These are phyloP conservation scores for Microtus pennsylvanicus DNA, from an alignment of 2,113 vertebrate species.

Conservation along the genomic window DNA sequence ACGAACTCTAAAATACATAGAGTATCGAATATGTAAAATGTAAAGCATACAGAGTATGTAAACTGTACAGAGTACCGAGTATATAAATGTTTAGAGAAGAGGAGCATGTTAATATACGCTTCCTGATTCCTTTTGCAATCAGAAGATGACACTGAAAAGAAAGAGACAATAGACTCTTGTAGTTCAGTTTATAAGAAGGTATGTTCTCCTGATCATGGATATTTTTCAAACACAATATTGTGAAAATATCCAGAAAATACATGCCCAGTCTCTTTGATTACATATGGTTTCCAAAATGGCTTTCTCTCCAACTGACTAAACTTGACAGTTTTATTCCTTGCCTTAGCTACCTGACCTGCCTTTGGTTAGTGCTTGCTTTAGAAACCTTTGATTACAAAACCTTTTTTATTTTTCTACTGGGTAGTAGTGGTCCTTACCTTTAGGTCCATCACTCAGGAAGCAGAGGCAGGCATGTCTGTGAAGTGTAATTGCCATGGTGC, in stretches of 20 bases:
- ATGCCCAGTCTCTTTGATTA: background rate
- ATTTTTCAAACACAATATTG: background rate
- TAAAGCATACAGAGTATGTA: too few species aligned
- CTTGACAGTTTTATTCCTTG: background rate
- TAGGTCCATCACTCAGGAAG: background rate
- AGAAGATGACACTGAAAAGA: background rate
- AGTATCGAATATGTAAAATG: too few species aligned
- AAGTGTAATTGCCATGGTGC: background rate
- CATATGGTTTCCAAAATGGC: background rate
- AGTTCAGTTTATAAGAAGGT: background rate
- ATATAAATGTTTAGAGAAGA: background rate
- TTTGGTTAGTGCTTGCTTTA: slow-evolving; percentile 4
- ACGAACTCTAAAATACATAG: too few species aligned
- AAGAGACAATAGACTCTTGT: background rate
- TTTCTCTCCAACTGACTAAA: background rate
- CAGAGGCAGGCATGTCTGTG: background rate
- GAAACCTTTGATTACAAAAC: background rate
- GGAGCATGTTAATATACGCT: background rate
- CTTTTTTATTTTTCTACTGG: background rate
- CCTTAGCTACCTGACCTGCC: background rate
- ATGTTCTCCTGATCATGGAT: background rate
- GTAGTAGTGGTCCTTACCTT: background rate
- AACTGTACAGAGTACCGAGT: too few species aligned
- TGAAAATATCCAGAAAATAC: background rate
- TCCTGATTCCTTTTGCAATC: background rate